Base-by-base conservation (phyloP, 1,140 invertebrate species). In the Goniozus legneri region DNA sequence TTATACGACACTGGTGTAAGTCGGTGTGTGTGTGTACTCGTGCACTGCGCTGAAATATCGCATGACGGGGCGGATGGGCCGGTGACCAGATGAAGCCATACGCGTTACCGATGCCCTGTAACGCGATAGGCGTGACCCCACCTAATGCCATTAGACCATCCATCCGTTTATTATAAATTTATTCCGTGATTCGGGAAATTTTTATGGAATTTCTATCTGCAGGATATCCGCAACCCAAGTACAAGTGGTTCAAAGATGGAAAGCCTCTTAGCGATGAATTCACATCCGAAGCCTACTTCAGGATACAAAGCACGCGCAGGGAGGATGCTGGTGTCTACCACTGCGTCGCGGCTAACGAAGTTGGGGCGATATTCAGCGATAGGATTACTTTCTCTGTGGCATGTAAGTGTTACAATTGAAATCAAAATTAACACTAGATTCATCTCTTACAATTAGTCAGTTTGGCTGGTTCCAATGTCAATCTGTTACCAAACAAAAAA, bases 181-280 rank as follows among this genome's bases (percentile, higher is more conserved):
- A 35, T 35, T 7, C 8, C 13, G 8, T 8, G 16, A 18, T 7
- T 35, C 13, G 13, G 7, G 7, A 8, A 13, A 35, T 27, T 27
- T 27, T 27, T 27, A 27, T 24, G 12, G 16, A 40, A 40, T 60
- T 62, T 59, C 30, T 15, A 2, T 50, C 75, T 76, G 1, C 77
- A 92, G 91, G 91, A 54, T 85, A 86, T 71, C 92, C 92, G 8
- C 84, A 88, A 62, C 91, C 91, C 4, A 85, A 86, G 70, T 95
- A 94, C 73, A 82, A 85, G 64, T 96, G 92, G 91, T 76, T 91
- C 40, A 94, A 92, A 75, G 89, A 96, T 68, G 88, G 87, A 4
- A 59, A 80, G 34, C 81, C 84, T 27, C 71, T 91, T 37, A 84
- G 83, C 27, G 85, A 87, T 57, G 87, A 87, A 60, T 82, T 84